Conservation (phyloP, 2,888 invertebrate species). For the Thumatha senex region DNA sequence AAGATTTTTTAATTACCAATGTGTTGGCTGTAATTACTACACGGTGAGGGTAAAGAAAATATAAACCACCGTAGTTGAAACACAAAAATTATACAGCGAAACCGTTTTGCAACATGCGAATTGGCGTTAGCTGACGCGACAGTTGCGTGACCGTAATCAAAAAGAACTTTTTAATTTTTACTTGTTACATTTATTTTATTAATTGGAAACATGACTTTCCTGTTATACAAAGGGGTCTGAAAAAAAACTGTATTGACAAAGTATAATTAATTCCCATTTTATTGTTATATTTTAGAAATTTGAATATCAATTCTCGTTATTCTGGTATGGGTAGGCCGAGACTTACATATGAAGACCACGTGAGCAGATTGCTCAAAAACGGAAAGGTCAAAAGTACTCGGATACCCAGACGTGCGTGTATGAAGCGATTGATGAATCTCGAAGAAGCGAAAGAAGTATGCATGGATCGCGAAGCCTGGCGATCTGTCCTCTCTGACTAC, state of each 20-base stretch:
- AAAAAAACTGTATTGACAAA: not conserved
- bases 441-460: too few relatives aligned
- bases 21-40: conserved; percentile 37
- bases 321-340: too few relatives aligned
- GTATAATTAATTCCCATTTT: not conserved
- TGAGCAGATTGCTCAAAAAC: too few relatives aligned
- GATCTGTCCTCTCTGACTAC: too few relatives aligned
- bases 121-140: conserved; percentile 39
- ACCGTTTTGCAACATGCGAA: conserved; percentile 50
- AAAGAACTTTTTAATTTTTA: conserved; percentile 42
- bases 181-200: conserved; percentile 35
- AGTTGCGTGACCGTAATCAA: conserved; percentile 51
- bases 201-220: conserved; percentile 17
- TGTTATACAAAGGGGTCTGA: not conserved
- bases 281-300: not conserved
- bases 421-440: too few relatives aligned
- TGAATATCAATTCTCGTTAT: too few relatives aligned
- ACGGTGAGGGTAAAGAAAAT: conserved; percentile 21
- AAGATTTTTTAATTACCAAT: conserved; percentile 27
- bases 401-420: too few relatives aligned
- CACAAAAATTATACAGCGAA: conserved; percentile 52
- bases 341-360: too few relatives aligned
- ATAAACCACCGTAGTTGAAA: conserved; percentile 41
- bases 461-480: too few relatives aligned
- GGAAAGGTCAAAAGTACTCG: too few relatives aligned